Percentiles rank a stretch among this genome's conserved stretches.
Conservation (phyloP, 2,797 vertebrate genomes). For the Picus viridis region DNA sequence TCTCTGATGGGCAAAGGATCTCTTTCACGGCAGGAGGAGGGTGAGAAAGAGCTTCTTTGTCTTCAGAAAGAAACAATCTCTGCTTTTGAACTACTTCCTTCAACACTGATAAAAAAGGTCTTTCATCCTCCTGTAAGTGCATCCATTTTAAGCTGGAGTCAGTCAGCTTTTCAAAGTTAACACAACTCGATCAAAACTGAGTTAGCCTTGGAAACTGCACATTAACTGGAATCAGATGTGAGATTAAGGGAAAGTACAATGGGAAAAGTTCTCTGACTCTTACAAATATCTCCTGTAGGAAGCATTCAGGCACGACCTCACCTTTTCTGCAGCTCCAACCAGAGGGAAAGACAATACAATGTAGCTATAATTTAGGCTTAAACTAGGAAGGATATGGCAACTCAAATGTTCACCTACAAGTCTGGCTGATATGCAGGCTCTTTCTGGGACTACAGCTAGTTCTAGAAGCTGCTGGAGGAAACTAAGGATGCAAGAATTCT, state of each 20-base stretch:
- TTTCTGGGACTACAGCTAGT: not conserved
- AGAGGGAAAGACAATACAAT: constrained; percentile 20
- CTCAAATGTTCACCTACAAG: not conserved
- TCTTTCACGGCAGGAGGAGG: constrained; percentile 33
- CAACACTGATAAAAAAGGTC: constrained; percentile 51
- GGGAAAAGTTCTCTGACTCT: constrained; percentile 28
- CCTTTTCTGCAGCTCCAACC: not conserved
- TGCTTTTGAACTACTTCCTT: constrained; percentile 69
- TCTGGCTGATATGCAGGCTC: not conserved
- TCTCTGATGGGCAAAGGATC: constrained; percentile 52
- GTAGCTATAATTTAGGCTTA: not conserved
- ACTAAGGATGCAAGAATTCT: not conserved
- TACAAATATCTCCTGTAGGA: constrained; percentile 33
- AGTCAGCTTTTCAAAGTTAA: constrained; percentile 56
- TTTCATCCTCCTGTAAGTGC: constrained; percentile 66
- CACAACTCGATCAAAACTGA: constrained; percentile 52
- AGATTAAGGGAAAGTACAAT: constrained; percentile 30
- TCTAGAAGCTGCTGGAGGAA: constrained; percentile 7
- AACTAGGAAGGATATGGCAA: not conserved
- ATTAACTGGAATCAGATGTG: constrained; percentile 48
- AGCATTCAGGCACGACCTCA: not conserved
- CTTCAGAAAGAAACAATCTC: constrained; percentile 66
- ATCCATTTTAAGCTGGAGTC: constrained; percentile 61
- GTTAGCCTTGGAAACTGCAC: constrained; percentile 55
- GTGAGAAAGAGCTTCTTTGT: constrained; percentile 59